Evolutionary conservation across 2,888 invertebrate genomes (phyloP).

Genomic region (Pyrrhosoma nymphula): DNA sequence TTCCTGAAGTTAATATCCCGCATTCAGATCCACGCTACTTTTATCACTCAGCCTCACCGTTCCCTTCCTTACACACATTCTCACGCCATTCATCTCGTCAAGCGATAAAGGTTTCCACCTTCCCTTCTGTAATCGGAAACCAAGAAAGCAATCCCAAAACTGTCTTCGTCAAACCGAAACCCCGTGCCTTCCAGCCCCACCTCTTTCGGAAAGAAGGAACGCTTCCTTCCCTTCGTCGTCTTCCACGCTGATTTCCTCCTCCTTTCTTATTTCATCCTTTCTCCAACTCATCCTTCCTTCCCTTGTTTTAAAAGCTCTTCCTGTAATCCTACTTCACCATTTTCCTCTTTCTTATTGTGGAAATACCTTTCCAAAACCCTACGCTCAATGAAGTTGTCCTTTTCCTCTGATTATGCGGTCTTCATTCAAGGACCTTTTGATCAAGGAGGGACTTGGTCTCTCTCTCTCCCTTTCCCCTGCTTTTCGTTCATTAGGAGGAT

Average conservation of each 20-base stretch:
- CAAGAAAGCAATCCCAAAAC: constrained; percentile 27
- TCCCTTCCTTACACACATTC: not conserved
- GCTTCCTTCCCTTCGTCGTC: not conserved
- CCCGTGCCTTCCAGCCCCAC: not conserved
- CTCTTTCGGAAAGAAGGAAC: not conserved
- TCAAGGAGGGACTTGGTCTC: not conserved
- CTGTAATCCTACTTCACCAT: not conserved
- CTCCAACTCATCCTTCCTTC: not conserved
- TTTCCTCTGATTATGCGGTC: not conserved
- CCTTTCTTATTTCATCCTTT: not conserved
- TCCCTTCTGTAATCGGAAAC: not conserved
- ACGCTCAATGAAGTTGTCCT: not conserved
- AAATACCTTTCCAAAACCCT: too few species aligned
- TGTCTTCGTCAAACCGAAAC: not conserved
- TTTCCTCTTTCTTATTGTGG: not conserved
- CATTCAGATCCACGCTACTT: not conserved
- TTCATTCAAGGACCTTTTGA: not conserved
- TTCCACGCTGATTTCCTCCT: not conserved
- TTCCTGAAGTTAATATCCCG: not conserved
- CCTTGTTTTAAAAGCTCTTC: not conserved
- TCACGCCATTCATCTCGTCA: not conserved
- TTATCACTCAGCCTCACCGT: not conserved
- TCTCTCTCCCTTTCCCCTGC: not conserved
- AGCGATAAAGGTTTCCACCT: not conserved
- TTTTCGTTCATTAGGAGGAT: not conserved